Base-by-base conservation (phyloP, 2,797 vertebrate genomes). In the Molossus molossus region DNA sequence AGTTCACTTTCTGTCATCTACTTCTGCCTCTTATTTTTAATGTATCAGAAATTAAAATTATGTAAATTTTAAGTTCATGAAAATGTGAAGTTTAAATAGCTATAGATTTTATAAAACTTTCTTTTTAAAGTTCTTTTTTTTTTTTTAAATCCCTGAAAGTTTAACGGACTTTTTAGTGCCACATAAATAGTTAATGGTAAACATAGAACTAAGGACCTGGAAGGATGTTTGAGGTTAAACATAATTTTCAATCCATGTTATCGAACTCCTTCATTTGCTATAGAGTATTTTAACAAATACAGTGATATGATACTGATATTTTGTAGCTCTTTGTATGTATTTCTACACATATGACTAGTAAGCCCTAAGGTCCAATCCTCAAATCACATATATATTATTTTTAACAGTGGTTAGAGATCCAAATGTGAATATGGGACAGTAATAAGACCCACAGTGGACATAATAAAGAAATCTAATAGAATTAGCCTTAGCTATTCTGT, bases 391-490 rank as follows among this genome's bases (percentile, higher is more conserved):
- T 70, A 58, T 11, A 65, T 95, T 73, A 92, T 93, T 87, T 95
- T 93, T 87, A 96, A 90, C 29, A 90, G 65, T 82, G 70, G 33
- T 92, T 90, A 85, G 87, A 53, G 14, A 88, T 82, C 57, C 70
- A 94, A 72, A 87, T 92, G 62, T 80, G n/a, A 96, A 95, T 92
- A 86, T 64, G 48, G 25, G 21, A 18, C 81, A 95, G 65, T 79
- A 75, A 88, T 90, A 82, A 91, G 37, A 62, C 15, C 64, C 37
- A 58, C 9, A 86, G 82, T 70, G 87, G 53, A 80, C 12, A 0
- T 75, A 84, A 80, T 83, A 90, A 91, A 97, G 37, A 93, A 93
- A 80, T 86, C 62, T 93, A 97, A 96, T 95, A 96, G 90, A 96
- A 97, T 97, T 92, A 96, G 5, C 27, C 87, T 95, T 90, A 60